Conservation (phyloP, 2,888 invertebrate genomes). For the Athalia cordata region DNA sequence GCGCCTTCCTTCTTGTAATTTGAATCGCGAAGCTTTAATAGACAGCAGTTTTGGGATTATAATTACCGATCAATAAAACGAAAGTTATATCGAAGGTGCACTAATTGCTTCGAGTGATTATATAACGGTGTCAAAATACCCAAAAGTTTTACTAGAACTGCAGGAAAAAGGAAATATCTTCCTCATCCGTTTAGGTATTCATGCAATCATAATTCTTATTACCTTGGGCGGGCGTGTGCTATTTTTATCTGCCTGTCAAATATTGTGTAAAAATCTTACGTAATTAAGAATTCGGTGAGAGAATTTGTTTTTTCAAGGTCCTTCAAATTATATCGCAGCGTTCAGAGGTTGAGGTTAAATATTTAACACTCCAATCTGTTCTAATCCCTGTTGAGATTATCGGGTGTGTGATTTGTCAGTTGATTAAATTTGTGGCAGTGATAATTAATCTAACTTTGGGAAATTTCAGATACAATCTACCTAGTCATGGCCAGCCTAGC, state of each 20-base stretch:
- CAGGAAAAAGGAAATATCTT: too few species aligned
- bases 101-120: too few species aligned
- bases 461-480: background rate
- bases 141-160: too few species aligned
- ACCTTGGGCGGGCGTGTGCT: background rate
- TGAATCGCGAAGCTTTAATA: too few species aligned
- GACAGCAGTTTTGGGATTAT: too few species aligned
- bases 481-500: constrained; percentile 28
- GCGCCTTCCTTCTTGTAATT: too few species aligned
- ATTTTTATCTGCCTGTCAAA: constrained; percentile 2
- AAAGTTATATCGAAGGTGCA: too few species aligned
- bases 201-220: background rate
- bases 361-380: background rate
- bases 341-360: background rate
- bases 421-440: background rate
- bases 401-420: background rate
- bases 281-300: background rate
- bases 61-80: too few species aligned
- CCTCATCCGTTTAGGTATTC: too few species aligned
- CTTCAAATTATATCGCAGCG: background rate
- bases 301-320: background rate
- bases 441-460: background rate
- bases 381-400: background rate
- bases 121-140: too few species aligned
- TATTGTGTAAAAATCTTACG: constrained; percentile 5